Conservation (phyloP, 2,797 vertebrate species). For the Botia kubotai region DNA sequence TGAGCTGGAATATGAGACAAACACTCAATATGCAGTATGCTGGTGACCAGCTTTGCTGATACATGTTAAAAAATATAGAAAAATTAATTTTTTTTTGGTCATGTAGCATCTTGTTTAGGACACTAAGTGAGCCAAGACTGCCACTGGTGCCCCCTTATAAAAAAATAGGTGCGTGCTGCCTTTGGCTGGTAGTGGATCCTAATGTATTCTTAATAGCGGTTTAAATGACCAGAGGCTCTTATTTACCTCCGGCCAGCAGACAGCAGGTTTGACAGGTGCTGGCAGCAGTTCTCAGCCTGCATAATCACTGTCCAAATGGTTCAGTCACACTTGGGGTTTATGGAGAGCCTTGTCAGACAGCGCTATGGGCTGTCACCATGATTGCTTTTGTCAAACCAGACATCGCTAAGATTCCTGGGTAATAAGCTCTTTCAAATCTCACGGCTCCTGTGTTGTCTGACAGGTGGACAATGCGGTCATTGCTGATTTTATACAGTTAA, state of each 20-base stretch:
- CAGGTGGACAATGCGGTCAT: slow-evolving; percentile 16
- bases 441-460: slow-evolving; percentile 21
- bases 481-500: slow-evolving; percentile 35
- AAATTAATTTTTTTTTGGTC: neutral
- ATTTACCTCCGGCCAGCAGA: slow-evolving; percentile 53
- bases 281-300: slow-evolving; percentile 47
- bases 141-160: neutral
- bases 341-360: slow-evolving; percentile 39
- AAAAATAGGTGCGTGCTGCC: slow-evolving; percentile 14
- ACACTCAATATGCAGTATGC: too few species aligned
- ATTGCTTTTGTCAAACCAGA: slow-evolving; percentile 54
- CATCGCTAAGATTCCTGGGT: slow-evolving; percentile 48
- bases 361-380: slow-evolving; percentile 52
- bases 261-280: slow-evolving; percentile 50
- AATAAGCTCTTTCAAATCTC: slow-evolving; percentile 47
- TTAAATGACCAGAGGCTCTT: slow-evolving; percentile 55
- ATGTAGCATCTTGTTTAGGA: neutral
- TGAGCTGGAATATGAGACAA: too few species aligned
- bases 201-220: slow-evolving; percentile 50
- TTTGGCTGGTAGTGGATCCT: slow-evolving; percentile 23
- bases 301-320: slow-evolving; percentile 51
- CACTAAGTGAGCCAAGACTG: neutral
- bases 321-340: slow-evolving; percentile 46
- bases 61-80: neutral
- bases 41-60: too few species aligned